Base-by-base conservation (phyloP, 2,113 vertebrate species). In the Laticauda colubrina region DNA sequence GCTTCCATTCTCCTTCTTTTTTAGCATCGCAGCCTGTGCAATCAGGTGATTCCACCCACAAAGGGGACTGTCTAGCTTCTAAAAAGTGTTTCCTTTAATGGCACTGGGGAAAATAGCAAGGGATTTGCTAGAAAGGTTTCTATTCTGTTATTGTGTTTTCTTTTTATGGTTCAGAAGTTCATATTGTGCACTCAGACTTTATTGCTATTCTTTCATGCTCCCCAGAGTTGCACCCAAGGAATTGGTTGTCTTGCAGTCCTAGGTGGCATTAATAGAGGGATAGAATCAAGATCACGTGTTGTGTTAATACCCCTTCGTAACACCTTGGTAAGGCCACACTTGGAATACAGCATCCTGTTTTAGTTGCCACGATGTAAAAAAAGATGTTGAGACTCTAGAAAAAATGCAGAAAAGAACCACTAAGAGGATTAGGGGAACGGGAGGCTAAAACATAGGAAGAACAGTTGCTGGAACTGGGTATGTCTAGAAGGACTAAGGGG, bases 11-110 rank as follows among this genome's bases (percentile, higher is more conserved):
- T 81, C 7, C 12, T 39, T n/a, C 0, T 5, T 34, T 39, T 39
- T 81, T 81, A 81, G 15, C n/a, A 20, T 7, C 64, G 1, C 3
- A 4, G 59, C 9, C n/a, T 24, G 7, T n/a, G 12, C 24, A 5
- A 18, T 6, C 2, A 21, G 75, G 0, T 12, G 39, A 14, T 9
- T 34, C 4, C 0, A 90, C 53, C 1, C 12, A 2, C 1, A 0
- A 90, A n/a, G 3, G 23, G 85, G 0, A 34, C 90, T 24, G 24
- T 0, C 39, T 59, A 0, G 1, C 7, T 26, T 7, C 75, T 5
- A 24, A 48, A 81, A 57, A 56, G 5, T 0, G 8, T 55, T 0
- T 2, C 1, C 12, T 69, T 86, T 43, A 92, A 29, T 20, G 18
- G 59, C 5, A 2, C 11, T 88, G 48, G 0, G 0, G 7, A 55